A percentile compares a stretch with the other conserved stretches of the same genome.
phyloP scores from a whole-genome alignment of 2,113 vertebrate species.

The Sclerurus mexicanus region DNA sequence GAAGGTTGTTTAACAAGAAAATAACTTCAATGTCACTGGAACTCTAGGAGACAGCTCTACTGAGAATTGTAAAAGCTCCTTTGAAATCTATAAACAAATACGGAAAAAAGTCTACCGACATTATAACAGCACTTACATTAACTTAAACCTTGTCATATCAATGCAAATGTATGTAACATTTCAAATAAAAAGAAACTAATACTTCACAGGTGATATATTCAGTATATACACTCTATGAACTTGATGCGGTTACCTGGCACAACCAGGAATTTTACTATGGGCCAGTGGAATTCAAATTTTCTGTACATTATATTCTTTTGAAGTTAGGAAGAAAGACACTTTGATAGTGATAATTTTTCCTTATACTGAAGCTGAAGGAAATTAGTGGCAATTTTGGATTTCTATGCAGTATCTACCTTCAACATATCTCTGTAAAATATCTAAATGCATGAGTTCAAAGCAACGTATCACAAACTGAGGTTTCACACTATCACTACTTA shows the following conservation, averaged over 20 bases:
- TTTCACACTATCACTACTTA: not conserved
- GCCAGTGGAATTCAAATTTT: not conserved
- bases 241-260: not conserved
- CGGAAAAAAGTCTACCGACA: not conserved
- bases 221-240: not conserved
- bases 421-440: not conserved
- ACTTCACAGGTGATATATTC: not conserved
- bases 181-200: not conserved
- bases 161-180: not conserved
- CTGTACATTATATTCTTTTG: not conserved
- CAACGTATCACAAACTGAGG: not conserved
- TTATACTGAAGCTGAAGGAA: not conserved
- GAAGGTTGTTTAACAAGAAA: not conserved
- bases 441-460: not conserved
- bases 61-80: not conserved
- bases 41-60: not conserved
- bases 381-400: not conserved
- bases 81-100: not conserved
- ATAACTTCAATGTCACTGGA: not conserved
- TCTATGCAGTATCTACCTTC: not conserved
- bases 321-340: not conserved
- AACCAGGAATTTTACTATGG: not conserved
- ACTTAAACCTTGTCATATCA: not conserved
- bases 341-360: not conserved
- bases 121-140: not conserved